Conservation (phyloP, 2,113 vertebrate genomes). For the Patagioenas fasciata region DNA sequence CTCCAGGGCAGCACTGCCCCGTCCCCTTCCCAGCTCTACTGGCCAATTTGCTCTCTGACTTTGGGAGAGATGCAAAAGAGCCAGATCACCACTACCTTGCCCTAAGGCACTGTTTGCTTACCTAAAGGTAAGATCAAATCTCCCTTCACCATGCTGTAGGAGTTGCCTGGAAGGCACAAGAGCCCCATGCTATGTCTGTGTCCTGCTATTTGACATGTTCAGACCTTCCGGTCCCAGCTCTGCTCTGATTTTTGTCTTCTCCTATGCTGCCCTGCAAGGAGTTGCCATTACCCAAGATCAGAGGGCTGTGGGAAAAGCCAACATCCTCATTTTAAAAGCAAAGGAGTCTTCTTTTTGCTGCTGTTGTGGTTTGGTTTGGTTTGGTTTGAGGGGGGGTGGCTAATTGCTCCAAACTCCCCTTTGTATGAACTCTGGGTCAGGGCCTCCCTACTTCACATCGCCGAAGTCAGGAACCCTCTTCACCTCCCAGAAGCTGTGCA, state of each 20-base stretch:
- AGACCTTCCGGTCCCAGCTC: background rate
- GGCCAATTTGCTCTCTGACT: background rate
- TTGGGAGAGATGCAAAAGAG: background rate
- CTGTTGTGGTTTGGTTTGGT: background rate
- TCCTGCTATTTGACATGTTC: background rate
- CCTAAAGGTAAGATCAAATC: background rate
- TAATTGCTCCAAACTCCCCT: background rate
- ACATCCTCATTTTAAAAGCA: background rate
- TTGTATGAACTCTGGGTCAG: background rate
- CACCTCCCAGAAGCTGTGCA: background rate
- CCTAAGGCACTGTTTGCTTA: background rate
- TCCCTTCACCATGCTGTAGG: background rate
- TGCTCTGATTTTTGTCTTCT: background rate
- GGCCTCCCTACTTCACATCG: background rate
- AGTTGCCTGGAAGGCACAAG: background rate
- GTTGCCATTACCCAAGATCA: background rate
- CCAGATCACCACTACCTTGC: background rate
- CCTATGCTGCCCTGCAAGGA: background rate
- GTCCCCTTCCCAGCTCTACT: background rate
- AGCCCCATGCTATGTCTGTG: rapidly evolving
- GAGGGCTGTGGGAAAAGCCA: background rate
- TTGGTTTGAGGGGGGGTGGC: background rate
- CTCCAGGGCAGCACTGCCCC: background rate
- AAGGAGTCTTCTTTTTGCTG: background rate
- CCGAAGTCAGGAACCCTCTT: background rate